These are phyloP conservation scores for Galeopterus variegatus DNA, from an alignment of 2,113 vertebrate genomes.

Conservation along the genomic window DNA sequence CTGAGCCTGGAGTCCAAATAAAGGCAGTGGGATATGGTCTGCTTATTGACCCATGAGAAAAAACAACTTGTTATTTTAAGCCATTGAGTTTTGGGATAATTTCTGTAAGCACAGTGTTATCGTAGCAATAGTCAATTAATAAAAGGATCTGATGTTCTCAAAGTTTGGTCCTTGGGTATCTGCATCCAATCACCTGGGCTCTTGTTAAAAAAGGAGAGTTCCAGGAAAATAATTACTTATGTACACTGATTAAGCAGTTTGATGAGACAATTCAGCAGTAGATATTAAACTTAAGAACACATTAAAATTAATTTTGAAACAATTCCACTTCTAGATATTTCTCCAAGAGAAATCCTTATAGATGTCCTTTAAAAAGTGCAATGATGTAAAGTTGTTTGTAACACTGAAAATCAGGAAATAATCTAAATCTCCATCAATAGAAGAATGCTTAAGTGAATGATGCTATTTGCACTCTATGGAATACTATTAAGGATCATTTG, in stretches of 20 bases:
- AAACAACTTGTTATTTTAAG: background rate
- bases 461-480: background rate
- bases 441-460: background rate
- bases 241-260: background rate
- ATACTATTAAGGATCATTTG: background rate
- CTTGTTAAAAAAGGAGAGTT: background rate
- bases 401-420: background rate
- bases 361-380: background rate
- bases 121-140: background rate
- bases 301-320: background rate
- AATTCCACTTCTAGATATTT: background rate
- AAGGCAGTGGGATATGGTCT: no score
- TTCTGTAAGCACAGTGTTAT: background rate
- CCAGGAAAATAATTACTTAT: background rate
- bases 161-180: background rate
- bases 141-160: background rate
- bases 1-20: background rate
- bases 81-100: background rate
- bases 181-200: background rate
- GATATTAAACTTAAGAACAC: background rate
- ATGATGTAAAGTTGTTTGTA: background rate
- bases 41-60: background rate
- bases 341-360: background rate
- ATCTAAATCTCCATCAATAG: background rate
- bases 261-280: background rate